Evolutionary conservation across 2,888 invertebrate species (phyloP).

Genomic region (Formica aserva): DNA sequence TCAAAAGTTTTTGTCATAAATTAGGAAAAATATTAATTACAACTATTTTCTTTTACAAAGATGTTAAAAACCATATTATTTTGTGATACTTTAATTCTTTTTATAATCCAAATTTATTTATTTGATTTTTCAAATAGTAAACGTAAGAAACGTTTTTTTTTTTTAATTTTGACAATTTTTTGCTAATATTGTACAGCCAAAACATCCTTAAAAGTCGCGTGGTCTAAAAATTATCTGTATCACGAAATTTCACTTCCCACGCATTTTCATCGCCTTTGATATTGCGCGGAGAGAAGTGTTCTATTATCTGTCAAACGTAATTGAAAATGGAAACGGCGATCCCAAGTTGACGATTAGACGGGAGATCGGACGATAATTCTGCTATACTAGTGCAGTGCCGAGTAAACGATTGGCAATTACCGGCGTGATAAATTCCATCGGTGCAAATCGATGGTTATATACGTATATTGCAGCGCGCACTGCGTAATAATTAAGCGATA

Average conservation of each 20-base stretch:
- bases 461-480: constrained; percentile 67
- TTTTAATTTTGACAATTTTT: no score
- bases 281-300: constrained; percentile 19
- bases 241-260: constrained; percentile 7
- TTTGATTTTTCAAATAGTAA: no score
- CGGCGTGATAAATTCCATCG: constrained; percentile 80
- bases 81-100: no score
- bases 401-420: constrained; percentile 82
- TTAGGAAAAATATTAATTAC: no score
- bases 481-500: constrained; percentile 81
- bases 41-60: no score
- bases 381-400: constrained; percentile 75
- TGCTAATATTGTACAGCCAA: no score
- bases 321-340: constrained; percentile 80
- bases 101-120: no score
- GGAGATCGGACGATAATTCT: constrained; percentile 66
- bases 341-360: constrained; percentile 76
- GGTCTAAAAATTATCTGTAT: constrained; percentile 27
- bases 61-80: no score
- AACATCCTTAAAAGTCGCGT: not conserved
- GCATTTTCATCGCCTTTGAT: not conserved
- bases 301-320: constrained; percentile 65
- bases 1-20: no score
- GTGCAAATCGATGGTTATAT: constrained; percentile 73
- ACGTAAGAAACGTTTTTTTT: no score